Evolutionary conservation across 2,888 invertebrate species (phyloP), one percentile per base, ranked within the genome.

Genomic region (Alloplasta piceator): DNA sequence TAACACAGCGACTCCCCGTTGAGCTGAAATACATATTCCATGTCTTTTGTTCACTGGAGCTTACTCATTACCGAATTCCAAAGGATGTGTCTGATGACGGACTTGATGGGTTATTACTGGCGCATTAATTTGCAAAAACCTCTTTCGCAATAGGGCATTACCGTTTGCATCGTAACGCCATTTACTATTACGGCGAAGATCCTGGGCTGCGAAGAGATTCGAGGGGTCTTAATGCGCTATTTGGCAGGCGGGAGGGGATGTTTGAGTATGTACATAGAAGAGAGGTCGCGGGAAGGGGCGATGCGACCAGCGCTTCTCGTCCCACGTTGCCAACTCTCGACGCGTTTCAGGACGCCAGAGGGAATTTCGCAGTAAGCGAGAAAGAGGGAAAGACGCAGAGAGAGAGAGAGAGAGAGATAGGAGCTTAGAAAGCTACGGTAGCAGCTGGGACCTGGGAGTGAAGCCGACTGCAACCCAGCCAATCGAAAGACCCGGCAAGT

Each of bases 291-390:
- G 16, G 68, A 56, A 52, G 52, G 52, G 68, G 9, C 26, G 64
- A 26, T 26, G 26, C 26, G 26, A 26, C 1, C 43, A 64, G n/a
- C 12, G 36, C 50, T 58, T 66, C 43, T 14, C 50, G 41, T 82
- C 74, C 82, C 48, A 71, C 63, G 82, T 82, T 82, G 82, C 82
- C 82, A 82, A 75, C 43, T 82, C 78, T 78, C 78, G 73, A 67
- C 66, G 72, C 26, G 73, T 78, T 82, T 82, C 82, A 82, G 82
- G 82, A 48, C 26, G 26, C 26, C 26, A 26, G 26, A 26, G 26
- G 26, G 26, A 26, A 26, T 26, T 26, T 26, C 26, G 26, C 26
- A 26, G 26, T 26, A 26, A 26, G 26, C 26, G 26, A 26, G 26
- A 26, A 26, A 26, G 26, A 2, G 26, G 48, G 14, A 52, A 6